Evolutionary conservation across 2,888 invertebrate genomes (phyloP).

Genomic region (Lepidochitona cinerea): DNA sequence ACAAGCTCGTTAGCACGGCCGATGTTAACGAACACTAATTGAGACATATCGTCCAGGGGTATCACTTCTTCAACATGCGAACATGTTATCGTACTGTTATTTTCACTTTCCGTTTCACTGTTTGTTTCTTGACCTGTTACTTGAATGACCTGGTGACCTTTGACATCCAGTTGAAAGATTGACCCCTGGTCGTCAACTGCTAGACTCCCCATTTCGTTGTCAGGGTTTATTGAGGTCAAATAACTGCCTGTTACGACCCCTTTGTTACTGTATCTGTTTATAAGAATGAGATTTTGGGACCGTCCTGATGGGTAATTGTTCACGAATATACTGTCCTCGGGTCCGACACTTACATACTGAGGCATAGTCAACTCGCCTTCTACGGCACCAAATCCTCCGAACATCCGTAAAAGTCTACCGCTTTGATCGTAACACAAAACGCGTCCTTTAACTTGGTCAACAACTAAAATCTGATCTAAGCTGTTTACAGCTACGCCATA

Average conservation of each 20-base stretch:
- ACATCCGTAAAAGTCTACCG: slow-evolving; percentile 21
- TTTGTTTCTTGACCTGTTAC: neutral
- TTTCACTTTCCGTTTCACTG: slow-evolving; percentile 2
- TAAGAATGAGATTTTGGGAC: neutral
- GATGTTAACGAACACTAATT: neutral
- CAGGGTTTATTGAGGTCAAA: neutral
- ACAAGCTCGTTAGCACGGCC: neutral
- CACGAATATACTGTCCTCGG: slow-evolving; percentile 12
- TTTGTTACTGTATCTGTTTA: slow-evolving; percentile 11
- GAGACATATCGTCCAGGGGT: neutral
- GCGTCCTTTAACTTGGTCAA: slow-evolving; percentile 26
- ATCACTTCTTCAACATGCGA: neutral
- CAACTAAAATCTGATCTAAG: slow-evolving; percentile 24
- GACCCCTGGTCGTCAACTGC: neutral
- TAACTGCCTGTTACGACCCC: neutral
- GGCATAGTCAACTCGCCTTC: slow-evolving; percentile 11
- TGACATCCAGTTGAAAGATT: neutral
- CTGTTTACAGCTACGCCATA: slow-evolving; percentile 23
- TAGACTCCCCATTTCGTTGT: neutral
- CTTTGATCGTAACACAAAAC: slow-evolving; percentile 24
- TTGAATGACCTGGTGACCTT: neutral
- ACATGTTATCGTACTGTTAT: neutral
- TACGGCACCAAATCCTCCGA: slow-evolving; percentile 20
- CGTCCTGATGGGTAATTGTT: slow-evolving; percentile 12
- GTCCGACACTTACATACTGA: slow-evolving; percentile 13